A percentile compares a stretch with the other conserved stretches of the same genome.
Evolutionary conservation across 2,113 vertebrate genomes (phyloP).

Genomic region (Tympanuchus pallidicinctus): DNA sequence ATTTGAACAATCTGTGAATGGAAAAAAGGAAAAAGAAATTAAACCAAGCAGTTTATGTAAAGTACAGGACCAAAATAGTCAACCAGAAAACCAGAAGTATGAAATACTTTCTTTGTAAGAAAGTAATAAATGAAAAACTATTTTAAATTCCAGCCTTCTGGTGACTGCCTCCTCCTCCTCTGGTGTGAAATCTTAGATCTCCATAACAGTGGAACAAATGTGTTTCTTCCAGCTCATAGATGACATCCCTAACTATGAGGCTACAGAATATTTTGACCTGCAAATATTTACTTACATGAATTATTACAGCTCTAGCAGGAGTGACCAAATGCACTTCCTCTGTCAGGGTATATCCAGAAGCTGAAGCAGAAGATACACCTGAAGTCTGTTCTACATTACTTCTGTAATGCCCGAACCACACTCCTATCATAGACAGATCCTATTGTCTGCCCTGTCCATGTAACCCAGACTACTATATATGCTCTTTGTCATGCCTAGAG

Average conservation of each 20-base stretch:
- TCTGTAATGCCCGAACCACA: neutral
- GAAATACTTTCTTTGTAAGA: neutral
- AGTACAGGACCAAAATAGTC: conserved; percentile 8
- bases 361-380: neutral
- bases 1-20: conserved; percentile 17
- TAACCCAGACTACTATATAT: neutral
- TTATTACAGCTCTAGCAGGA: neutral
- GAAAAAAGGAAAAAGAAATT: neutral
- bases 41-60: neutral
- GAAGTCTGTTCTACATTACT: neutral
- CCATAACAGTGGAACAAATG: neutral
- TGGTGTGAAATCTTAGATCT: neutral
- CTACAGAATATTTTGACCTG: neutral
- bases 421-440: accelerated
- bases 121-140: neutral
- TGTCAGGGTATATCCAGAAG: neutral
- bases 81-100: neutral
- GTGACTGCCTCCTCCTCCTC: neutral
- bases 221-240: neutral
- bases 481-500: neutral
- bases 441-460: neutral
- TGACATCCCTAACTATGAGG: neutral
- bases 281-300: neutral
- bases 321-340: neutral
- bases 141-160: neutral